Conservation (phyloP, 30 jellyfish, hydroid and myxozoan species). For the Rhopilema esculentum region DNA sequence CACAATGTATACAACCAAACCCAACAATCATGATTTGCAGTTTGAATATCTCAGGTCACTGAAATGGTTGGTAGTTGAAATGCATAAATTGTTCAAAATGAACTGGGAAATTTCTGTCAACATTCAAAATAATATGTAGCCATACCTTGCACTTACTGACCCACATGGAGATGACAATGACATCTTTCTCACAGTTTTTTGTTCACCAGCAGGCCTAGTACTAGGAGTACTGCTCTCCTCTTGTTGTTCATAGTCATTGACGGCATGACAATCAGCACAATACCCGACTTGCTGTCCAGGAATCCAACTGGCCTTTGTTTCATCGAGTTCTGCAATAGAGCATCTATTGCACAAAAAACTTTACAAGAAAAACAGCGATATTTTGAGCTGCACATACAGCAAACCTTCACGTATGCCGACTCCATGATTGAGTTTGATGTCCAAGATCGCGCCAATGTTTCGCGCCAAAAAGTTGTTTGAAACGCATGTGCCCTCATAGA, state of each 20-base stretch:
- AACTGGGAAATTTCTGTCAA: not conserved
- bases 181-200: too few relatives aligned
- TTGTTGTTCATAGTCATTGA: not conserved
- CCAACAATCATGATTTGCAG: not conserved
- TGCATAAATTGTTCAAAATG: not conserved
- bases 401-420: conserved; percentile 12
- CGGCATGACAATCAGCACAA: not conserved
- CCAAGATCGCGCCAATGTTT: conserved; percentile 8
- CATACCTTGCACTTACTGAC: too few relatives aligned
- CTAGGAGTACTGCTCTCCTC: too few relatives aligned
- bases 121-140: too few relatives aligned
- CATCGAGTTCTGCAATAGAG: conserved; percentile 24
- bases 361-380: too few relatives aligned
- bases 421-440: not conserved
- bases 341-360: conserved; percentile 3
- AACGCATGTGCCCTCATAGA: too few relatives aligned
- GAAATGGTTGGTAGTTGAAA: not conserved
- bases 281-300: conserved; percentile 21
- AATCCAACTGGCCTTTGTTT: conserved; percentile 5
- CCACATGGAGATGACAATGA: too few relatives aligned
- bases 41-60: not conserved
- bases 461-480: conserved; percentile 14
- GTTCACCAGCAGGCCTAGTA: too few relatives aligned
- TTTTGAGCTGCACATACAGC: conserved; percentile 22
- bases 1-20: not conserved